Conservation (phyloP, 2,113 vertebrate genomes). For the Tichodroma muraria region DNA sequence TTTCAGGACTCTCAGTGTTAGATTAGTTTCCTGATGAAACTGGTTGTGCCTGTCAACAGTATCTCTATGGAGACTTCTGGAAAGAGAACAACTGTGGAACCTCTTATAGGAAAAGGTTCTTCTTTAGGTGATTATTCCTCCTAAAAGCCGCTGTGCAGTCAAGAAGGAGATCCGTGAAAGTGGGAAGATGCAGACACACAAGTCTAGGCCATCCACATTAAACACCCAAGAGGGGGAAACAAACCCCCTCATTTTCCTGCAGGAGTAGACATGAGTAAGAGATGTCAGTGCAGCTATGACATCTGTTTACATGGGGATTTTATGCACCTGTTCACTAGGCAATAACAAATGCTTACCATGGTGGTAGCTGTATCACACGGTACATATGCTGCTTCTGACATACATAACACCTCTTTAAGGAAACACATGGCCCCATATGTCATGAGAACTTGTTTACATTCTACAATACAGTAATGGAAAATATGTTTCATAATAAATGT, state of each 20-base stretch:
- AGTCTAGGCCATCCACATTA: conserved; percentile 33
- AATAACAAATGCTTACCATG: conserved; percentile 59
- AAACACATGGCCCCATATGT: conserved; percentile 79
- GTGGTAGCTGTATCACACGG: conserved; percentile 71
- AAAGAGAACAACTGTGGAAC: background rate
- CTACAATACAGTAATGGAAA: conserved; percentile 69
- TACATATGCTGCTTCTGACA: conserved; percentile 68
- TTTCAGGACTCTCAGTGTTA: background rate
- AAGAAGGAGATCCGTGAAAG: background rate
- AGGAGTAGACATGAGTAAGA: conserved; percentile 25
- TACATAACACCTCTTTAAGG: conserved; percentile 76
- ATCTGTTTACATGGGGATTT: conserved; percentile 66
- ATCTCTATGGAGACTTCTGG: background rate
- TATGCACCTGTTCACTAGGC: conserved; percentile 69
- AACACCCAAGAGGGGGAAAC: conserved; percentile 20
- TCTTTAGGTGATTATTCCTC: background rate
- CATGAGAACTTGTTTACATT: conserved; percentile 70
- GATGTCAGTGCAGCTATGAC: conserved; percentile 46
- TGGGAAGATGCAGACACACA: background rate
- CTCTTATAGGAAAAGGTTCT: background rate
- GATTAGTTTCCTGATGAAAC: background rate
- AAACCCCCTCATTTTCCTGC: conserved; percentile 40
- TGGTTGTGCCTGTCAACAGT: background rate
- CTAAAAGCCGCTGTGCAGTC: background rate
- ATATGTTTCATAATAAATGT: conserved; percentile 75